A percentile compares a stretch with the other conserved stretches of the same genome.
These are phyloP conservation scores for Stenotaenia linearis DNA, from an alignment of 2,888 invertebrate genomes.

Conservation along the genomic window DNA sequence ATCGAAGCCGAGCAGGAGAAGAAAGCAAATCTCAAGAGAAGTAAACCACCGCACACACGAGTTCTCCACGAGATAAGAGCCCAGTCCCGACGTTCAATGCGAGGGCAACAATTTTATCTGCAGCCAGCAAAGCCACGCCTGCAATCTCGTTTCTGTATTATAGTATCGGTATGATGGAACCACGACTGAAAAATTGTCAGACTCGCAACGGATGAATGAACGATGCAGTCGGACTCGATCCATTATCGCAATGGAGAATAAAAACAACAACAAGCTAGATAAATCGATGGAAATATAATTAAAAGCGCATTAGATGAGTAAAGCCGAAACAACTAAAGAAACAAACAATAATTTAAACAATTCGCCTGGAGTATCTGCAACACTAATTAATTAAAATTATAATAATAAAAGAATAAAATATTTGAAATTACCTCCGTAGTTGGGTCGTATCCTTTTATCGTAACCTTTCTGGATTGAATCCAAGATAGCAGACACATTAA, in stretches of 20 bases:
- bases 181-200: slow-evolving; percentile 2
- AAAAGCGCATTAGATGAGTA: too few species aligned
- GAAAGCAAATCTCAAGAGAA: background rate
- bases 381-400: background rate
- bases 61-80: background rate
- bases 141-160: background rate
- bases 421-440: slow-evolving; percentile 83
- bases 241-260: background rate
- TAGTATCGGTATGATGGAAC: background rate
- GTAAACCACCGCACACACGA: background rate
- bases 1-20: background rate
- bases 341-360: too few species aligned
- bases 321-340: too few species aligned
- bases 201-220: too few species aligned
- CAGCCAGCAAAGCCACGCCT: slow-evolving; percentile 7
- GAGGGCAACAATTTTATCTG: background rate
- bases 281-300: too few species aligned
- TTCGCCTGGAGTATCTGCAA: too few species aligned
- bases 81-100: background rate
- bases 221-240: background rate
- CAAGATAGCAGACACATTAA: slow-evolving; percentile 90
- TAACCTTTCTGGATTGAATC: slow-evolving; percentile 94
- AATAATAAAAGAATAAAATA: background rate
- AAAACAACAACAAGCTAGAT: background rate
- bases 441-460: slow-evolving; percentile 98